phyloP scores from a whole-genome alignment of 2,113 vertebrate genomes.

The Peromyscus leucopus region DNA sequence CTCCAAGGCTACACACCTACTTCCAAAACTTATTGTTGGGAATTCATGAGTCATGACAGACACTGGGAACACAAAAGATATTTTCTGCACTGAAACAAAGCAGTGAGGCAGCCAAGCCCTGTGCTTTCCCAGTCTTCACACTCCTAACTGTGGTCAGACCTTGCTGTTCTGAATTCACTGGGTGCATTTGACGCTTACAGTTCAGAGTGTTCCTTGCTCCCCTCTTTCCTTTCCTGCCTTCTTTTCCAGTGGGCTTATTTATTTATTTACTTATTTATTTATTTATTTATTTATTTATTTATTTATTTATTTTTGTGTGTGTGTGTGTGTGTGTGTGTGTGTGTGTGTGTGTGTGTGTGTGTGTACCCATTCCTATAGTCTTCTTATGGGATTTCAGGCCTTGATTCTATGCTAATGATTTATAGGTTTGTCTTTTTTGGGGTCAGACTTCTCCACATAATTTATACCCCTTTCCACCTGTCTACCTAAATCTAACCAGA shows the following conservation, averaged over 20 bases:
- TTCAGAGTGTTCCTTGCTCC: neutral
- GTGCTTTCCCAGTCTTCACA: neutral
- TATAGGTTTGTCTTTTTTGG: neutral
- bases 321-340: no score
- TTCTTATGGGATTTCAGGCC: neutral
- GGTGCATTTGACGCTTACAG: rapidly evolving
- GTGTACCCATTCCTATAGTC: neutral
- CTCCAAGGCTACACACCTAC: neutral
- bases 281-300: no score
- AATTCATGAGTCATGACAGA: neutral
- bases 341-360: no score
- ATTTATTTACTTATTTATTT: no score
- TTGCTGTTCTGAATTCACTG: neutral
- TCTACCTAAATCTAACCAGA: neutral
- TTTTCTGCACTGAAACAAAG: neutral
- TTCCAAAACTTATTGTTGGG: neutral
- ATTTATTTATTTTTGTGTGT: no score
- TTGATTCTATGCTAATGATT: neutral
- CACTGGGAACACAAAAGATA: neutral
- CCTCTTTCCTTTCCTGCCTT: neutral
- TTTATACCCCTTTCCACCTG: neutral
- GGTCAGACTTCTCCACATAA: neutral
- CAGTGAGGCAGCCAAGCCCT: neutral
- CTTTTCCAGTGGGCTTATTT: neutral
- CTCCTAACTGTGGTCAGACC: neutral